Evolutionary conservation across 2,888 invertebrate genomes (phyloP).

Genomic region (Invenusta paracnida): DNA sequence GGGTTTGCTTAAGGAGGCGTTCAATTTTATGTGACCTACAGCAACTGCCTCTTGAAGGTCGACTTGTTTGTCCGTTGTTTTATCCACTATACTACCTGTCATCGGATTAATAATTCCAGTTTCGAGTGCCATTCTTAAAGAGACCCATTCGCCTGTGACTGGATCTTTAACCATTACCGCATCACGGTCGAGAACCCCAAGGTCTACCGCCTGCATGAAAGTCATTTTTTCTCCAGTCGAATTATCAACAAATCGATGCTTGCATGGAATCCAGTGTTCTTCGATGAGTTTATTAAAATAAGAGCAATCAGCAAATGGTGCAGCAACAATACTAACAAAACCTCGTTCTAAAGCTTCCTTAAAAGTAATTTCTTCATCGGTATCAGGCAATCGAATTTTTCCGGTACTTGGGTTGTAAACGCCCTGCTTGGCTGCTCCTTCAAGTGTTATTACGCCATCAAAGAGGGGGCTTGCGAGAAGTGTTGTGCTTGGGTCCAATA

Average conservation of each 20-base stretch:
- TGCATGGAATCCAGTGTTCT: neutral
- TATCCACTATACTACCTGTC: neutral
- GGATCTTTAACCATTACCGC: conserved; percentile 12
- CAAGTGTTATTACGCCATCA: neutral
- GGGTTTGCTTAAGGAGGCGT: neutral
- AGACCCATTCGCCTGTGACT: neutral
- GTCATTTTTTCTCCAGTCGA: conserved; percentile 7
- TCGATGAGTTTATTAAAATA: neutral
- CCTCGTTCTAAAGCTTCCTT: conserved; percentile 24
- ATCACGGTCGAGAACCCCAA: conserved; percentile 1
- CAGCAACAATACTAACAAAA: conserved; percentile 7
- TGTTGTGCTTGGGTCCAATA: neutral
- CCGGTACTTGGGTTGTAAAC: conserved; percentile 1
- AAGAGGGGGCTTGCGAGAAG: neutral
- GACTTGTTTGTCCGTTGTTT: neutral
- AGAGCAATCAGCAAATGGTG: conserved; percentile 12
- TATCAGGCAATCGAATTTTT: neutral
- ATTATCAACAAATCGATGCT: conserved; percentile 2
- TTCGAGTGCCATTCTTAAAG: neutral
- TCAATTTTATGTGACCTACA: neutral
- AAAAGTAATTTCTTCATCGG: neutral
- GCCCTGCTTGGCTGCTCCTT: neutral
- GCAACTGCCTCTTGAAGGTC: neutral
- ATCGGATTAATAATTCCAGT: conserved; percentile 9
- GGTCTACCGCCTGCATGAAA: neutral